A percentile compares a stretch with the other conserved stretches of the same genome.
These are phyloP conservation scores for Nebria ingens DNA, from an alignment of 1,140 invertebrate species.

Conservation along the genomic window DNA sequence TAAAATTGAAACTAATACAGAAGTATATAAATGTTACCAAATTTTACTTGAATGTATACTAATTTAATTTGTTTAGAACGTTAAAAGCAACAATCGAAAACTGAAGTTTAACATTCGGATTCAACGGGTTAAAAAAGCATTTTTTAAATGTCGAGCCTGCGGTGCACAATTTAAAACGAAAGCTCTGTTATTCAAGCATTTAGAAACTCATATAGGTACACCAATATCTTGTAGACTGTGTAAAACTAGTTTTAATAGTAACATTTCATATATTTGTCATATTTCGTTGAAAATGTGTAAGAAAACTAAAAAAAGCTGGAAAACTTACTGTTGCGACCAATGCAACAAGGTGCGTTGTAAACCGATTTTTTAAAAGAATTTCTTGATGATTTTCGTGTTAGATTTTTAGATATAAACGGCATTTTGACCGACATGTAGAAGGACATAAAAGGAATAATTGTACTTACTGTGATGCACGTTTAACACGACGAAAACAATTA, in stretches of 20 bases:
- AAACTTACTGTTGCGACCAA: constrained; percentile 14
- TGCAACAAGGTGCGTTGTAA: constrained; percentile 13
- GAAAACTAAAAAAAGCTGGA: background rate
- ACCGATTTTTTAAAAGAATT: background rate
- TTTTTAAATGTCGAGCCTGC: constrained; percentile 15
- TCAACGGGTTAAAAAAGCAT: background rate
- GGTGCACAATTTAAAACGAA: constrained; percentile 12
- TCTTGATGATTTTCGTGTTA: constrained; percentile 10
- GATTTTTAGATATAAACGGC: constrained; percentile 32
- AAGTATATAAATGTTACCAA: no score
- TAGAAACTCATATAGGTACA: constrained; percentile 15
- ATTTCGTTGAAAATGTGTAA: constrained; percentile 12
- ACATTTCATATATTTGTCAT: constrained; percentile 15
- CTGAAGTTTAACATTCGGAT: constrained; percentile 12
- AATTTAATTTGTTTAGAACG: no score
- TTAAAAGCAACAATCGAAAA: constrained; percentile 6
- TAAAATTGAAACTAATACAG: no score
- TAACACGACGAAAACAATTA: constrained; percentile 32
- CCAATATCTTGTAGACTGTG: constrained; percentile 17
- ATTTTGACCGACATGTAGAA: constrained; percentile 33
- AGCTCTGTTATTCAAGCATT: constrained; percentile 16
- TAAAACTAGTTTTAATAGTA: constrained; percentile 15
- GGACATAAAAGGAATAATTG: constrained; percentile 36
- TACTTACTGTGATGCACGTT: constrained; percentile 31
- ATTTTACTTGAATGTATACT: no score